These are phyloP conservation scores for Fundulus diaphanus DNA, from an alignment of 2,797 vertebrate genomes.

Conservation along the genomic window DNA sequence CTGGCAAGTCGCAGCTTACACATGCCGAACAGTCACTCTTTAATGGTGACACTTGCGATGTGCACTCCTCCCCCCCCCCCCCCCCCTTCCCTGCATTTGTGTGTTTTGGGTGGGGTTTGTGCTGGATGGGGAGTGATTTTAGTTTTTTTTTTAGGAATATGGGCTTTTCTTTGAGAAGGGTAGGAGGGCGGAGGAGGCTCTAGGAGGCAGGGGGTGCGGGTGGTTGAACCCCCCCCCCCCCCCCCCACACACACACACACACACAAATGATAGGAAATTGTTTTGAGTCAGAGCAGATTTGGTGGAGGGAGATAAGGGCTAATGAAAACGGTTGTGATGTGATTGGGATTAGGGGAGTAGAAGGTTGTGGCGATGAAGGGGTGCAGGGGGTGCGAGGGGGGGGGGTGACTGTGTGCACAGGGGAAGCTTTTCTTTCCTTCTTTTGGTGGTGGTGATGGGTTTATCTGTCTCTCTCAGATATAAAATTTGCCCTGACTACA, in stretches of 20 bases:
- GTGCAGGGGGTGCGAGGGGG: neutral
- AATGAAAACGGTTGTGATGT: conserved; percentile 79
- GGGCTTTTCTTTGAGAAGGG: conserved; percentile 62
- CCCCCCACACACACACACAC: too few relatives aligned
- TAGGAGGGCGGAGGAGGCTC: conserved; percentile 63
- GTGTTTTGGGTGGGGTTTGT: conserved; percentile 66
- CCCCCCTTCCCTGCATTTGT: conserved; percentile 50
- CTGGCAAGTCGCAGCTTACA: conserved; percentile 69
- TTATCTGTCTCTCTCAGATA: conserved; percentile 48
- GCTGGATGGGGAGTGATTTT: conserved; percentile 42
- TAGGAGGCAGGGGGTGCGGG: conserved; percentile 49
- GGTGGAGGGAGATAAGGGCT: conserved; percentile 83
- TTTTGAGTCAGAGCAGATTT: conserved; percentile 83
- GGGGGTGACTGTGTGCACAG: conserved; percentile 22
- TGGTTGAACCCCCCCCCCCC: too few relatives aligned
- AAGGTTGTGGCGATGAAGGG: conserved; percentile 47
- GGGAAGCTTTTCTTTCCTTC: conserved; percentile 36
- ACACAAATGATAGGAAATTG: conserved; percentile 84
- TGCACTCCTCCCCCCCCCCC: conserved; percentile 54
- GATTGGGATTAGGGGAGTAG: conserved; percentile 76
- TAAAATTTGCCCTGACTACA: conserved; percentile 38
- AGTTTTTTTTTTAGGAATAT: conserved; percentile 59
- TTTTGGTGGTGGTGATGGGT: conserved; percentile 45
- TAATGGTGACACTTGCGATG: conserved; percentile 66
- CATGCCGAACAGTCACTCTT: conserved; percentile 66